Evolutionary conservation across 2,888 invertebrate genomes (phyloP).

Genomic region (Resseliella maxima): DNA sequence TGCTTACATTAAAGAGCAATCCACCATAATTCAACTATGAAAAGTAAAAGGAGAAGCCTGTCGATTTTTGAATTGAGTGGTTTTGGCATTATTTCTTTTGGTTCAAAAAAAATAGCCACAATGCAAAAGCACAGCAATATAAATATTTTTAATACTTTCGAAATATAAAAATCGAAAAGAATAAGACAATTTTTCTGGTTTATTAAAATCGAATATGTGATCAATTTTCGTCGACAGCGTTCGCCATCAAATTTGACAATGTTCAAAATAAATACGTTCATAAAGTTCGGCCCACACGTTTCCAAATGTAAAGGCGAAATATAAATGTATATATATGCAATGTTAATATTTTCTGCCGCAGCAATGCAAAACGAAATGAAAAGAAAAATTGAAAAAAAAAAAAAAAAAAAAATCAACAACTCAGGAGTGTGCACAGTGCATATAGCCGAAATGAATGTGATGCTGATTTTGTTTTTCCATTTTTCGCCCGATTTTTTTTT

Average conservation of each 20-base stretch:
- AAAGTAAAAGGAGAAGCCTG: not conserved
- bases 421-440: not conserved
- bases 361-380: no score
- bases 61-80: not conserved
- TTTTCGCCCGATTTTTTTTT: not conserved
- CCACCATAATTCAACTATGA: no score
- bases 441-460: not conserved
- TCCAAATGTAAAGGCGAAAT: slow-evolving; percentile 1
- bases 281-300: slow-evolving; percentile 20
- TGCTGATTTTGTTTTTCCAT: slow-evolving; percentile 39
- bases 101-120: not conserved
- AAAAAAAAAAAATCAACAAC: no score
- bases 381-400: no score
- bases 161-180: not conserved
- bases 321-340: not conserved
- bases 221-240: slow-evolving; percentile 40
- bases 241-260: slow-evolving; percentile 44
- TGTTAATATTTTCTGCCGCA: not conserved
- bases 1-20: no score
- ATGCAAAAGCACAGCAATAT: not conserved
- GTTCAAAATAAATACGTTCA: slow-evolving; percentile 44
- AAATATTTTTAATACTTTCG: not conserved
- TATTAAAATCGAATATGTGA: not conserved
- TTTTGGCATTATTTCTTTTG: not conserved
- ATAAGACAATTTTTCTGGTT: slow-evolving; percentile 24